phyloP scores from a whole-genome alignment of 1,140 invertebrate genomes.

The Diachasma alloeum region DNA sequence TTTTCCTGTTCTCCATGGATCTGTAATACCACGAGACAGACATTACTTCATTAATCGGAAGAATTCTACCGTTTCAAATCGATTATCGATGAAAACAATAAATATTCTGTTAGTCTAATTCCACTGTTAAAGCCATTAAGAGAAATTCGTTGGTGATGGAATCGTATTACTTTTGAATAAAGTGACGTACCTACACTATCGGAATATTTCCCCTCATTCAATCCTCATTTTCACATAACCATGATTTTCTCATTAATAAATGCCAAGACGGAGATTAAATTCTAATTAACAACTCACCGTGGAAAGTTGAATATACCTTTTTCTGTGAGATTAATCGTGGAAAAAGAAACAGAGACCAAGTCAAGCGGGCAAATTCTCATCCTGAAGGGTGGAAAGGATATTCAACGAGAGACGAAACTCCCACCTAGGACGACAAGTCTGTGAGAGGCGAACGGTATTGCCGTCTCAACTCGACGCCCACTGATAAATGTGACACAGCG shows the following conservation, averaged over 20 bases:
- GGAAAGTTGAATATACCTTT: not conserved
- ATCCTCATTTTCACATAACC: not conserved
- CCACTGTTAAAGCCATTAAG: not conserved
- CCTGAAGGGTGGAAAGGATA: not conserved
- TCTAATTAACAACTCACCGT: not conserved
- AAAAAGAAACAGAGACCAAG: not conserved
- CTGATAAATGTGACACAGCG: slow-evolving; percentile 35
- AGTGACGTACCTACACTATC: not conserved
- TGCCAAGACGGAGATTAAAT: not conserved
- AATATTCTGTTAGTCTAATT: not conserved
- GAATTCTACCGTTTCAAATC: not conserved
- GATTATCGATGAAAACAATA: not conserved
- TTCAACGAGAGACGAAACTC: not conserved
- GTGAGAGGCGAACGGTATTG: slow-evolving; percentile 15
- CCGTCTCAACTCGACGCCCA: not conserved
- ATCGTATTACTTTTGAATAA: not conserved
- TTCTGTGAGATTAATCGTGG: not conserved
- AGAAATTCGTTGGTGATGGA: not conserved
- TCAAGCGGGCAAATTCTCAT: not conserved
- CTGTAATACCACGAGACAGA: not conserved
- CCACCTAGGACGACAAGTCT: not conserved
- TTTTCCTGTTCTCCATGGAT: slow-evolving; percentile 1
- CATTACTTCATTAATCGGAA: not conserved
- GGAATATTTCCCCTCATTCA: not conserved
- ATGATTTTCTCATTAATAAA: not conserved